A percentile compares a stretch with the other conserved stretches of the same genome.
Evolutionary conservation across 2,113 vertebrate genomes (phyloP).

Genomic region (Calidris pugnax): DNA sequence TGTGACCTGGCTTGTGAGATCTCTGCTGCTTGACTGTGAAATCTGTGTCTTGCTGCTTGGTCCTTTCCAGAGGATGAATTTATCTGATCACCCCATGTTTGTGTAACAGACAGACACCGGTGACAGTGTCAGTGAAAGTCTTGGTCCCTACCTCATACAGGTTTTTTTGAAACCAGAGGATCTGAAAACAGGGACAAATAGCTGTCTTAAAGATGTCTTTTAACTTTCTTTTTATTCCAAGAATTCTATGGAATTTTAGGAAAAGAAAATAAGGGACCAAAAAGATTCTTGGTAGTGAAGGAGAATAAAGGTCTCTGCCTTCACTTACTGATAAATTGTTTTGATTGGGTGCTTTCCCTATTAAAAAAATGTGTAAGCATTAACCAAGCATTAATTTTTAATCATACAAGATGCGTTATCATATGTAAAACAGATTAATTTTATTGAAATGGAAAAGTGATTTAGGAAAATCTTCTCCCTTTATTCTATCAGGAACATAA

Average conservation of each 20-base stretch:
- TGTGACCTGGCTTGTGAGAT: background rate
- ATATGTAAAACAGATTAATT: conserved; percentile 5
- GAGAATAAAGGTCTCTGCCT: background rate
- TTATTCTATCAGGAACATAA: background rate
- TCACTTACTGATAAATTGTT: background rate
- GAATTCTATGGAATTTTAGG: background rate
- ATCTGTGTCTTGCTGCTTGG: background rate
- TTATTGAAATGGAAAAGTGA: background rate
- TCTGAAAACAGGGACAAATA: background rate
- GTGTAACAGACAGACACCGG: background rate
- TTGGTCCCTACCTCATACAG: background rate
- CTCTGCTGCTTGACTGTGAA: background rate
- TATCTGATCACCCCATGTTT: background rate
- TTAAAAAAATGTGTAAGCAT: background rate
- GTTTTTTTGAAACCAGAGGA: background rate
- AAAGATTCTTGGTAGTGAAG: background rate
- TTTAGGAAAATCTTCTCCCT: background rate
- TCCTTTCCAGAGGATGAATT: background rate
- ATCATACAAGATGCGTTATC: conserved; percentile 5
- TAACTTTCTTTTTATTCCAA: background rate
- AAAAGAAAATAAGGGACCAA: background rate
- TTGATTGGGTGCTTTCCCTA: background rate
- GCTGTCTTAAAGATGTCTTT: background rate
- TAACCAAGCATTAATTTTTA: background rate
- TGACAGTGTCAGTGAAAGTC: rapidly evolving